Conservation (phyloP, 2,888 invertebrate species). For the Protophormia terraenovae region DNA sequence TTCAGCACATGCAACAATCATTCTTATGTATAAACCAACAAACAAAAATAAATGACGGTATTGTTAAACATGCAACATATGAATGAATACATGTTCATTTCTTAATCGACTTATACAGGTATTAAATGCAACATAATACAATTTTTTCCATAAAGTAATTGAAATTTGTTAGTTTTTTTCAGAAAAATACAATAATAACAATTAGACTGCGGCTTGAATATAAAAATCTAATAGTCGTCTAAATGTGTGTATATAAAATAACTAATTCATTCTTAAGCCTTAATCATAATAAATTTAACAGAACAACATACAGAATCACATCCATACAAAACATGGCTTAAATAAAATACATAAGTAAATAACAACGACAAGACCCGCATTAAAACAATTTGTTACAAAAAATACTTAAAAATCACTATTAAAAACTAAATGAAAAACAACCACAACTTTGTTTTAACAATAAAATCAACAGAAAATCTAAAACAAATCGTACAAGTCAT, state of each 20-base stretch:
- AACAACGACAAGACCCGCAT: conserved; percentile 35
- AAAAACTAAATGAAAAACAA: conserved; percentile 22
- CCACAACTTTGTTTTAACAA: too few species aligned
- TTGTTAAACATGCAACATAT: background rate
- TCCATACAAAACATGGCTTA: background rate
- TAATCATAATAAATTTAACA: conserved; percentile 58
- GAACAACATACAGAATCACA: background rate
- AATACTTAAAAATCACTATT: conserved; percentile 67
- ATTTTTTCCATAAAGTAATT: background rate
- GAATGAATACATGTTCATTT: background rate
- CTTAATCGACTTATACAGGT: background rate
- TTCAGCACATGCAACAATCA: too few species aligned
- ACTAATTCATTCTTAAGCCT: conserved; percentile 62
- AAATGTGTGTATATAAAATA: conserved; percentile 4
- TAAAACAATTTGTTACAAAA: conserved; percentile 63
- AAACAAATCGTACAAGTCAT: conserved; percentile 5
- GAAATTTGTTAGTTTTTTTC: background rate
- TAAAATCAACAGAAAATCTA: background rate
- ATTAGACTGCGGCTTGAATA: conserved; percentile 29
- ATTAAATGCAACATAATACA: conserved; percentile 7
- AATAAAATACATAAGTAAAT: conserved; percentile 5
- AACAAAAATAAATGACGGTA: too few species aligned
- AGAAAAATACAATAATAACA: conserved; percentile 39
- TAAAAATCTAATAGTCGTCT: background rate
- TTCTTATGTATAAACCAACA: too few species aligned